phyloP scores from a whole-genome alignment of 2,797 vertebrate genomes.

The Clarias platycephalus region DNA sequence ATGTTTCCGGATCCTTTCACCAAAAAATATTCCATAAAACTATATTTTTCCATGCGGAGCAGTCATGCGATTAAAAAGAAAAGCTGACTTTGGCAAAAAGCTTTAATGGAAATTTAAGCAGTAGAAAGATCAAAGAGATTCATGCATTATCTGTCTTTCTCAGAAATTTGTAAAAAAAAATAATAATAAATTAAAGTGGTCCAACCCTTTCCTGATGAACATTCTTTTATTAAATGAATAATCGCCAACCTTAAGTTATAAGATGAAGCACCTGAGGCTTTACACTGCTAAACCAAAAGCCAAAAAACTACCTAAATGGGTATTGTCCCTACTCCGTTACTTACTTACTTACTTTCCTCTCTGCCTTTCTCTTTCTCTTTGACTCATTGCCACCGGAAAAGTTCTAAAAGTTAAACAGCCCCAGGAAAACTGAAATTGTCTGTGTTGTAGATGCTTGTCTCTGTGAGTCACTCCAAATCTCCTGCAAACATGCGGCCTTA shows the following conservation, averaged over 20 bases:
- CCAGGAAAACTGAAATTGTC: conserved; percentile 33
- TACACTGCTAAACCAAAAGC: conserved; percentile 8
- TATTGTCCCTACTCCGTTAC: conserved; percentile 12
- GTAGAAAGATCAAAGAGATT: conserved; percentile 67
- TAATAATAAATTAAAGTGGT: conserved; percentile 54
- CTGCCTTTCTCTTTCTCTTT: conserved; percentile 11
- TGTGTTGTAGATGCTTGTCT: conserved; percentile 39
- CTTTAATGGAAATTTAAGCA: conserved; percentile 59
- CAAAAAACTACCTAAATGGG: conserved; percentile 11
- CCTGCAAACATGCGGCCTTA: conserved; percentile 14
- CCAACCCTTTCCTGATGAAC: conserved; percentile 50
- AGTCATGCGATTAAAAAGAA: conserved; percentile 39
- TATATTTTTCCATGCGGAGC: conserved; percentile 63
- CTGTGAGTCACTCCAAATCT: conserved; percentile 34
- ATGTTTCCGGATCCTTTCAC: conserved; percentile 70
- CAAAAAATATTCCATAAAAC: conserved; percentile 68
- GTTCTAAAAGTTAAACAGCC: conserved; percentile 44
- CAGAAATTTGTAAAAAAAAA: conserved; percentile 53
- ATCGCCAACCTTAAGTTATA: conserved; percentile 19
- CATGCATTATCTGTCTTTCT: conserved; percentile 57
- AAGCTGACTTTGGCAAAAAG: conserved; percentile 47
- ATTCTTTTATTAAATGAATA: conserved; percentile 55
- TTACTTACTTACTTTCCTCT: not conserved
- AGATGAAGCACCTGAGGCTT: conserved; percentile 40
- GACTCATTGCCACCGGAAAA: conserved; percentile 12